Evolutionary conservation across 2,797 vertebrate species (phyloP), one percentile per base, ranked within the genome.

Genomic region (Sebastes ruberrimus): DNA sequence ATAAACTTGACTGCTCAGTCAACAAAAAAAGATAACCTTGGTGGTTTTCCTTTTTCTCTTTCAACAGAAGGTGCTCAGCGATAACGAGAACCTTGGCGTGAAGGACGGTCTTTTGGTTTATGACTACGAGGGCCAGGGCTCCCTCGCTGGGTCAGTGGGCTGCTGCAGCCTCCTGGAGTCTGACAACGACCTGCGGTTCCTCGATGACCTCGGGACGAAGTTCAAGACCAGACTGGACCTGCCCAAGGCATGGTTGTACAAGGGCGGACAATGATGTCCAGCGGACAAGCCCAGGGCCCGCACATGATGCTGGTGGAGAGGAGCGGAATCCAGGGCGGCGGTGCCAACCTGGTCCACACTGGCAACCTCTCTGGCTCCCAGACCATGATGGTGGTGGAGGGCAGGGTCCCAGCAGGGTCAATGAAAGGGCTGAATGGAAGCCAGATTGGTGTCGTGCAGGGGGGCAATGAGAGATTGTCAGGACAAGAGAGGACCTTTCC

Each of bases 121-220:
- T 76, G 91, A 94, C 7, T 95, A 93, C 33, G 98, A 98, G 85
- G 97, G 97, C 0, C 86, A 88, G 6, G 93, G 85, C 28, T 97
- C 97, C 4, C 80, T 88, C 7, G 93, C 91, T 0, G 97, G 96
- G 7, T 99, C 98, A 0, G 10, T 98, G 0, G 96, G 96, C 74
- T 96, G 95, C 78, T 97, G 96, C 92, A 98, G 97, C 87, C 94
- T 98, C 61, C 95, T 97, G 77, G 97, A 98, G 38, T 91, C 92
- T 10, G 96, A 97, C 18, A 76, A 95, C 4, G 96, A 98, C 2
- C 93, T 98, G 59, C 79, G 18, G 63, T 97, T 96, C 81, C 95
- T 99, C n/a, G 95, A 96, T 78, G 95, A 98, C 78, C 89, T 99
- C 56, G 96, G 95, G 22, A 82, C 94, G n/a, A 95, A 94, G 65